phyloP scores from a whole-genome alignment of 2,888 invertebrate genomes.

The Andrena marginata region DNA sequence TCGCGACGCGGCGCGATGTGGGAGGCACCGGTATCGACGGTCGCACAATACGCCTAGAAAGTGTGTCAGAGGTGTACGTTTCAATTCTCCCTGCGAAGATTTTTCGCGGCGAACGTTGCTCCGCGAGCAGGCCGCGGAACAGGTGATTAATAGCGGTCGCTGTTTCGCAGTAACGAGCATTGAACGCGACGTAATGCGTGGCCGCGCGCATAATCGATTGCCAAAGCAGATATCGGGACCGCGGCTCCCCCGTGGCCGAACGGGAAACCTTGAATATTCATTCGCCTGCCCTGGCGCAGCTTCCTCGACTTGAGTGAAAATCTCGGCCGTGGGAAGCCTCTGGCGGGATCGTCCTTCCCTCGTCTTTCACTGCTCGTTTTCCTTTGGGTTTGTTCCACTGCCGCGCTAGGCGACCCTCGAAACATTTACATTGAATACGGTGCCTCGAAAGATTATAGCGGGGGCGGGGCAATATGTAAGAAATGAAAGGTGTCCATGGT shows the following conservation, averaged over 20 bases:
- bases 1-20: background rate
- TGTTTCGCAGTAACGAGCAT: conserved; percentile 68
- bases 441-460: too few relatives aligned
- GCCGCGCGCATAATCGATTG: conserved; percentile 70
- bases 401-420: too few relatives aligned
- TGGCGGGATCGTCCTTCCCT: conserved; percentile 45
- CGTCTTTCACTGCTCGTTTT: background rate
- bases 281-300: conserved; percentile 31
- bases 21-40: conserved; percentile 24
- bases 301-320: conserved; percentile 45
- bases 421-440: too few relatives aligned
- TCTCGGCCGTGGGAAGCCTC: conserved; percentile 56
- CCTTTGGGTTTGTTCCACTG: background rate
- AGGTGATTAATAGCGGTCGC: conserved; percentile 67
- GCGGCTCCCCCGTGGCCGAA: conserved; percentile 15
- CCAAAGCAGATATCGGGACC: conserved; percentile 61
- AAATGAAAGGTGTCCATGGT: too few relatives aligned
- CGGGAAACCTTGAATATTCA: conserved; percentile 66
- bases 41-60: conserved; percentile 63
- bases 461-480: too few relatives aligned
- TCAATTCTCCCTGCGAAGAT: conserved; percentile 62
- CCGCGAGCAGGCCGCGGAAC: conserved; percentile 50
- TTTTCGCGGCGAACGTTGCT: conserved; percentile 66
- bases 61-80: conserved; percentile 71
- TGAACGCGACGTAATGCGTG: conserved; percentile 64